Base-by-base conservation (phyloP, 1,140 invertebrate genomes). In the Calycopis cecrops region DNA sequence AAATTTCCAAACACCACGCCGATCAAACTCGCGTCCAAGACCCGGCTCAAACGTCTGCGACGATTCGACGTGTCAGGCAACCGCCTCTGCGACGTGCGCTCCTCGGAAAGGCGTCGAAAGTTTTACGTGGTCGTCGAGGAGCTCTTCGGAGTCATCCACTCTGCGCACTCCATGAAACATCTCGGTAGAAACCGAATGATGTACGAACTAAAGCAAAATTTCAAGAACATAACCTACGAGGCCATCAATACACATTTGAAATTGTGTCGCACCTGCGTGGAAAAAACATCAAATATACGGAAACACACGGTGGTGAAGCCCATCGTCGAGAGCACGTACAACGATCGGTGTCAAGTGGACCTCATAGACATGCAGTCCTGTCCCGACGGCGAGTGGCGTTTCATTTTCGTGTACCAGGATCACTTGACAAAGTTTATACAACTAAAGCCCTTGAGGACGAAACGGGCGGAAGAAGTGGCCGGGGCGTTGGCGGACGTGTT, bases 331-430 rank as follows among this genome's bases (percentile, higher is more conserved):
- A 38, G 21, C 11, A 56, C 60, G 4, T 53, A 60, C 16, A 63
- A 58, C 37, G 37, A 34, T n/a, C 34, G 85, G 52, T 84, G 79
- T 59, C 84, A 89, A 73, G 73, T 89, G 10, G 87, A 89, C 64
- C 58, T 90, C 6, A 89, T 89, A 42, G 83, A 88, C 85, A 89
- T 74, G n/a, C n/a, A n/a, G n/a, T n/a, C n/a, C n/a, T n/a, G n/a
- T n/a, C n/a, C n/a, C n/a, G n/a, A n/a, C n/a, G 69, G 71, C 17
- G 65, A 78, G 1, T 87, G 57, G 55, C 84, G 79, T 61, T 89
- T 79, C 60, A 76, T 89, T 52, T 59, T 90, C 37, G 67, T 83
- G 2, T 90, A 89, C 64, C 54, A n/a, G n/a, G n/a, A n/a, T n/a
- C 79, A 88, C 50, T 57, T 85, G 2, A 88, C 79, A 9, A 90